Base-by-base conservation (phyloP, 2,797 vertebrate species). In the Xenentodon cancila region DNA sequence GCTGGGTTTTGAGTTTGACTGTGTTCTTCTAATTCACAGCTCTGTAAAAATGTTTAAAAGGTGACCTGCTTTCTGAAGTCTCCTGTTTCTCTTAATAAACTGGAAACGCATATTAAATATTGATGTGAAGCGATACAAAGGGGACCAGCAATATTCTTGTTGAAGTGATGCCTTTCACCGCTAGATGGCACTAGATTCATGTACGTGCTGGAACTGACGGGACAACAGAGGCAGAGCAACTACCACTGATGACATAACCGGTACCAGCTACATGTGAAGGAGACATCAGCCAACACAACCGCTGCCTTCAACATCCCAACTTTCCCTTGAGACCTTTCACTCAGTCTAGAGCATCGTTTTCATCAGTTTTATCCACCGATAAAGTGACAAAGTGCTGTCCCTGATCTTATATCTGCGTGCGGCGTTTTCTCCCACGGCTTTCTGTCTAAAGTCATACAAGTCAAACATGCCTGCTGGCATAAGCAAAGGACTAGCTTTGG, bases 131-230 rank as follows among this genome's bases (percentile, higher is more conserved):
- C 9, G 30, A 32, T 4, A 32, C 9, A 32, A 32, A 32, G 30
- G 30, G 30, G 30, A 9, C 1, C 3, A 8, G 7, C 1, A 8
- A 1, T 32, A 32, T 3, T 9, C 30, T 30, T 7, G 3, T 37
- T 37, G 34, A 46, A 20, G 18, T 46, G 9, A 11, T 37, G 9
- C 8, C 11, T 20, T 9, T 58, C 11, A 46, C 72, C 80, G 53
- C 53, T 16, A 84, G 85, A 21, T 79, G 80, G 81, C 52, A 37
- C 42, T n/a, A 58, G n/a, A 62, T 12, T n/a, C 15, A 15, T 17
- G 25, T 6, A 43, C 16, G 17, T 32, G 25, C n/a, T 42, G 6
- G 1, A 9, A 53, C 50, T 22, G 4, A 30, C 1, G 16, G 12
- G n/a, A 4, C 15, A 7, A 12, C 2, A 34, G 5, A 8, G 11